Evolutionary conservation across 2,113 vertebrate species (phyloP), one percentile per base, ranked within the genome.

Genomic region (Pseudorasbora parva): DNA sequence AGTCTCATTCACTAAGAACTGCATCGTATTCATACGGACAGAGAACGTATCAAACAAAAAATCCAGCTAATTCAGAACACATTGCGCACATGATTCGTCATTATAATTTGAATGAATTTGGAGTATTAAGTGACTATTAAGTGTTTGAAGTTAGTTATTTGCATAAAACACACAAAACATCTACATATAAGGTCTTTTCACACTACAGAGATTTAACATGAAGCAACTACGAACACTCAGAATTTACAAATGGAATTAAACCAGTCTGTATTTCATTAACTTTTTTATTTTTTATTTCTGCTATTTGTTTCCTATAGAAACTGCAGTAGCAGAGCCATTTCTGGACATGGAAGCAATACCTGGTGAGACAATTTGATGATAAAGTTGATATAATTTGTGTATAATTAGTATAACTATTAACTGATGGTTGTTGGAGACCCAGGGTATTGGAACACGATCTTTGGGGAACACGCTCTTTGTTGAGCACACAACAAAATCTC

Each of bases 161-260:
- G 62, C 25, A 66, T 66, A 33, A 66, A 66, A 12, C 23, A 62
- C 5, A 25, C 5, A 62, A 62, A 62, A 12, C 23, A 62, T 27
- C 59, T 62, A 1, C 23, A 62, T 62, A 27, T 27, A 6, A 27
- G 12, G 23, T 10, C 10, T 23, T 25, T 60, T 1, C 11, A 1
- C 51, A 54, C 17, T 19, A 51, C 47, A 19, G 5, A 15, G 51
- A 54, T 5, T 17, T 12, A 49, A 19, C n/a, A 0, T 73, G 59
- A 4, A 88, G 88, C 92, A 85, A 75, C 81, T 68, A 64, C 0
- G 5, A 17, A 1, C 2, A 27, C 4, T 21, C 95, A 94, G 30
- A 77, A 59, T 51, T 37, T 41, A 21, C 12, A 57, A n/a, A 37
- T 68, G 64, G 17, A 68, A 68, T 68, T 37, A 21, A 37, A 37